These are phyloP conservation scores for Clostera curtula DNA, from an alignment of 2,888 invertebrate genomes.

Conservation along the genomic window DNA sequence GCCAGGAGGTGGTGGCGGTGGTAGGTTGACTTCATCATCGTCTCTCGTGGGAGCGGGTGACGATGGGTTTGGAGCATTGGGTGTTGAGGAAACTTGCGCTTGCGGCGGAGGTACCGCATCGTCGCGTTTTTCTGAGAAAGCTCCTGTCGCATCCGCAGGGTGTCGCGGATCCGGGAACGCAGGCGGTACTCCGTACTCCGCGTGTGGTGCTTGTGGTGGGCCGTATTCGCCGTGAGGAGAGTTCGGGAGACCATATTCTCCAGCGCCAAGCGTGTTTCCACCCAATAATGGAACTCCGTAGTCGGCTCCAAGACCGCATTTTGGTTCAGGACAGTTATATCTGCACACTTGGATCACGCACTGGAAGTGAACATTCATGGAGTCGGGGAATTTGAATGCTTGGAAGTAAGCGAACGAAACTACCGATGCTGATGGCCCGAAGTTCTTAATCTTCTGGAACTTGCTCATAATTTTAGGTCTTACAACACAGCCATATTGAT, in stretches of 20 bases:
- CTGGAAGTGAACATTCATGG: constrained; percentile 98
- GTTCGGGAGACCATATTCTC: constrained; percentile 78
- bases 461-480: constrained; percentile 96
- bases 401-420: constrained; percentile 97
- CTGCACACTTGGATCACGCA: constrained; percentile 96
- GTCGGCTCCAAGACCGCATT: constrained; percentile 83
- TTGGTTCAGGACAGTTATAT: constrained; percentile 94
- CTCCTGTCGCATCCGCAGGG: constrained; percentile 87
- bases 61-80: constrained; percentile 74
- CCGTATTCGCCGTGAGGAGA: constrained; percentile 80
- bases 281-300: constrained; percentile 80
- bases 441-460: constrained; percentile 97
- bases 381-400: constrained; percentile 97
- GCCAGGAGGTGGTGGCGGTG: constrained; percentile 90
- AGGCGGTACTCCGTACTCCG: constrained; percentile 84
- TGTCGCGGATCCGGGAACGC: constrained; percentile 92
- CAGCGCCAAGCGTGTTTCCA: constrained; percentile 75
- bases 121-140: constrained; percentile 87
- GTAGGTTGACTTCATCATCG: constrained; percentile 81
- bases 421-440: constrained; percentile 94
- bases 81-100: constrained; percentile 85
- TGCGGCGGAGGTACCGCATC: constrained; percentile 88
- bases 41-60: constrained; percentile 74
- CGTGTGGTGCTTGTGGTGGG: constrained; percentile 76
- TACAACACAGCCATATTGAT: constrained; percentile 94